These are phyloP conservation scores for Nephrotoma guestfalica DNA, from an alignment of 2,888 invertebrate species.

Conservation along the genomic window DNA sequence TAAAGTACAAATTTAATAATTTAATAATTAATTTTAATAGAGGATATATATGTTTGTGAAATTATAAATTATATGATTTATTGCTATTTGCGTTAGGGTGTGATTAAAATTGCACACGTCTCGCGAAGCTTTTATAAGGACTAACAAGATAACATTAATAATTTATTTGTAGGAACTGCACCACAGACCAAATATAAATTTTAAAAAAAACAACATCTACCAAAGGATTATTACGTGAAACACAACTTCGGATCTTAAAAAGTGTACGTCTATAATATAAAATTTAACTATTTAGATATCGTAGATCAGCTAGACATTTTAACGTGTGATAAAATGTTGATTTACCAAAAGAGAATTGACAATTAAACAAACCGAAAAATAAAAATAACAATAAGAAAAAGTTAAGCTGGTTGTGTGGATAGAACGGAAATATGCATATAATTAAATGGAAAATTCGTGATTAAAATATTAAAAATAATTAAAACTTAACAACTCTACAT, in stretches of 20 bases:
- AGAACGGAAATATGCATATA: neutral
- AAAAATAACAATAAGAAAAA: neutral
- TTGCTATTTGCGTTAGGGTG: too few species aligned
- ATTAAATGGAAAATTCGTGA: neutral
- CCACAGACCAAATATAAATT: too few species aligned
- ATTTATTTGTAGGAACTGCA: too few species aligned
- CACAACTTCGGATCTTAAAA: too few species aligned
- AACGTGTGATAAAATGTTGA: neutral
- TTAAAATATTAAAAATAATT: neutral
- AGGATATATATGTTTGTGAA: too few species aligned
- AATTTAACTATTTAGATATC: neutral
- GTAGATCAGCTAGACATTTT: neutral
- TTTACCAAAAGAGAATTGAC: neutral
- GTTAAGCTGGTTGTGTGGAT: neutral
- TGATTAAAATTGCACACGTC: too few species aligned
- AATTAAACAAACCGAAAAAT: neutral
- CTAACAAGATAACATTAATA: too few species aligned
- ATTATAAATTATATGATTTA: too few species aligned
- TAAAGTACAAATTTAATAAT: neutral
- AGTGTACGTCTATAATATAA: neutral
- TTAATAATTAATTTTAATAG: too few species aligned
- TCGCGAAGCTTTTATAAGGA: too few species aligned
- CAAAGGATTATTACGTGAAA: too few species aligned
- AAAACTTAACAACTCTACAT: neutral
- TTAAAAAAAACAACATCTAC: too few species aligned